These are phyloP conservation scores for Lypha dubia DNA, from an alignment of 2,888 invertebrate genomes.

Conservation along the genomic window DNA sequence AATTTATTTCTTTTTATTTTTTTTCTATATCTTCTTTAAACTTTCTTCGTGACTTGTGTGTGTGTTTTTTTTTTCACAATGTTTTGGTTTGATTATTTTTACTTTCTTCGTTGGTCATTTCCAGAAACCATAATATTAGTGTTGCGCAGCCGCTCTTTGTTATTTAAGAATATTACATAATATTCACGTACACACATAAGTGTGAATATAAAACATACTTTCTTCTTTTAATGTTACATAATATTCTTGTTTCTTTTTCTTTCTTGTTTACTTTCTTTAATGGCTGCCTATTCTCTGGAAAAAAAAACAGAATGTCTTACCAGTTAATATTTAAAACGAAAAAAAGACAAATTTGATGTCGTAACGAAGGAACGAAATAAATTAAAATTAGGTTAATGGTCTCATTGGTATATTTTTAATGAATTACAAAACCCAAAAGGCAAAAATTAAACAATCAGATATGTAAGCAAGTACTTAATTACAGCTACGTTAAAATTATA, in stretches of 20 bases:
- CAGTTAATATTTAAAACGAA: background rate
- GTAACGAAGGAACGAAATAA: background rate
- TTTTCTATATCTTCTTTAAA: background rate
- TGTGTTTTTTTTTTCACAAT: background rate
- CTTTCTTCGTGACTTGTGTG: conserved; percentile 31
- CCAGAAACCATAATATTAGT: background rate
- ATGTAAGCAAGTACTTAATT: background rate
- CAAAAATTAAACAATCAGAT: background rate
- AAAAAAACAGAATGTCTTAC: background rate
- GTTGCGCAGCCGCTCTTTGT: conserved; percentile 19
- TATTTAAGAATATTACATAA: conserved; percentile 31
- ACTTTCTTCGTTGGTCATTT: conserved; percentile 50
- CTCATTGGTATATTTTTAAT: background rate
- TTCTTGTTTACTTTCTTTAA: conserved; percentile 30
- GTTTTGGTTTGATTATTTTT: conserved; percentile 7
- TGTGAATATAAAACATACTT: background rate
- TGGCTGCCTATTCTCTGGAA: background rate
- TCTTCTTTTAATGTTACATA: conserved; percentile 28
- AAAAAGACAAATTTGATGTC: conserved; percentile 14
- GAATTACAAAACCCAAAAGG: background rate
- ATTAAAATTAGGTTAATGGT: conserved; percentile 28
- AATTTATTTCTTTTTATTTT: conserved; percentile 11
- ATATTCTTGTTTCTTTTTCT: conserved; percentile 12
- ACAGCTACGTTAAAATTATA: no score
- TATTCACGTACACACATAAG: background rate